Evolutionary conservation across 2,888 invertebrate species (phyloP).

Genomic region (Drosophila mercatorum): DNA sequence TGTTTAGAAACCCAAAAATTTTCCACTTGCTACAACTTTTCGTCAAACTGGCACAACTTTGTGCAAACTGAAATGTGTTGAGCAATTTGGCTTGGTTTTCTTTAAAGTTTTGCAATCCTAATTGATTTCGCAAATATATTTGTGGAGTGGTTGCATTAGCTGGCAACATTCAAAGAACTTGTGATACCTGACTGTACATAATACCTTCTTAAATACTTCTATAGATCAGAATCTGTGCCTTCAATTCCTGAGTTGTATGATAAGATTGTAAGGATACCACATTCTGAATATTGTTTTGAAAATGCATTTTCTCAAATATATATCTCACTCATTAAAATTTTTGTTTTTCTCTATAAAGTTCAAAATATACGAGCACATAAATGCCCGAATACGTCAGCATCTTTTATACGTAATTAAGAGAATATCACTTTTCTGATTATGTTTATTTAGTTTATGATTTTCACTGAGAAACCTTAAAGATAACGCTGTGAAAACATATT

Average conservation of each 20-base stretch:
- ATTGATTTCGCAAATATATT: not conserved
- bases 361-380: not conserved
- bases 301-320: not conserved
- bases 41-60: not conserved
- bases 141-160: too few relatives aligned
- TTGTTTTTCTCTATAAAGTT: not conserved
- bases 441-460: slow-evolving; percentile 1
- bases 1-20: too few relatives aligned
- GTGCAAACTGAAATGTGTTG: not conserved
- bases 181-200: too few relatives aligned
- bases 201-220: too few relatives aligned
- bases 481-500: slow-evolving; percentile 6
- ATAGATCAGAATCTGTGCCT: too few relatives aligned
- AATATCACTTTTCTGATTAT: not conserved
- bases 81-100: not conserved
- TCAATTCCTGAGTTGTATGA: too few relatives aligned
- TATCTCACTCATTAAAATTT: not conserved
- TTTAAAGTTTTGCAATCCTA: not conserved
- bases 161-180: too few relatives aligned
- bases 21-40: too few relatives aligned
- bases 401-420: slow-evolving; percentile 1
- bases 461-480: slow-evolving; percentile 9
- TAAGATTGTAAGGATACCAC: too few relatives aligned
- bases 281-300: not conserved
- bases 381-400: slow-evolving; percentile 2